phyloP scores from a whole-genome alignment of 2,888 invertebrate species.

The Drosophila emarginata region DNA sequence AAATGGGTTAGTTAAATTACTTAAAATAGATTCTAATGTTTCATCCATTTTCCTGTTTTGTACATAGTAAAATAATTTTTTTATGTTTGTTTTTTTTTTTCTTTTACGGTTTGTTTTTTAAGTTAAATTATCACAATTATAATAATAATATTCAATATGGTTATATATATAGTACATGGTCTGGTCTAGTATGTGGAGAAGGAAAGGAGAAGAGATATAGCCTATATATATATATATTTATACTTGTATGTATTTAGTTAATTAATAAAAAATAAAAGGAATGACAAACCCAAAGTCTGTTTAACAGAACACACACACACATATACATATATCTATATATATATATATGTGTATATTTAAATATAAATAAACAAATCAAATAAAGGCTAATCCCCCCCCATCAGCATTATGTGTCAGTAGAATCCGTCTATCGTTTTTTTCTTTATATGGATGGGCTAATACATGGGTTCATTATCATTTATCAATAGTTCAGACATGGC shows the following conservation, averaged over 20 bases:
- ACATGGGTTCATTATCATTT: neutral
- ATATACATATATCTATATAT: neutral
- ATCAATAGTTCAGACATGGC: conserved; percentile 39
- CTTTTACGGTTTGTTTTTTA: neutral
- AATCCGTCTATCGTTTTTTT: conserved; percentile 5
- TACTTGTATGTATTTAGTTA: neutral
- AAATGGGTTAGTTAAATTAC: no score
- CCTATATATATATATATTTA: neutral
- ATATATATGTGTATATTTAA: conserved; percentile 11
- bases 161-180: conserved; percentile 5
- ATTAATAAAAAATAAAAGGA: neutral
- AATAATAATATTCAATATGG: conserved; percentile 12
- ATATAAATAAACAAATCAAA: conserved; percentile 1
- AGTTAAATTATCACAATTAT: conserved; percentile 3
- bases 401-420: conserved; percentile 28
- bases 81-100: neutral
- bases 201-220: neutral
- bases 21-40: neutral
- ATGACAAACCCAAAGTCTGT: conserved; percentile 6
- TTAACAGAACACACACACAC: neutral
- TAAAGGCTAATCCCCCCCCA: conserved; percentile 1
- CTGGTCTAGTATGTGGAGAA: neutral
- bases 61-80: neutral
- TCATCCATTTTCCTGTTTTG: neutral
- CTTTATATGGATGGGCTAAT: neutral